phyloP scores from a whole-genome alignment of 1,140 invertebrate genomes.

The Colletes gigas region DNA sequence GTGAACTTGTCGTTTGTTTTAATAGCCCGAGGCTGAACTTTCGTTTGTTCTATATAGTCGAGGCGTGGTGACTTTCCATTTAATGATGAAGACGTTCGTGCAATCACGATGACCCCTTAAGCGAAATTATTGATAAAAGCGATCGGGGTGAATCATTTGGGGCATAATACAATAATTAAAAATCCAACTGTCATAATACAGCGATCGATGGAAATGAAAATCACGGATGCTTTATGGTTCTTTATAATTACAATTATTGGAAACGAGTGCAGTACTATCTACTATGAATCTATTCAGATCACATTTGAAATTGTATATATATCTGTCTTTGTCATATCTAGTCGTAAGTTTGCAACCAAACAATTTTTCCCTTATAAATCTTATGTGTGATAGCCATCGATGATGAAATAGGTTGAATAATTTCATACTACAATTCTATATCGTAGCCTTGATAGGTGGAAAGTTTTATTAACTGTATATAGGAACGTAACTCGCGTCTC shows the following conservation, averaged over 20 bases:
- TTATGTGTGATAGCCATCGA: neutral
- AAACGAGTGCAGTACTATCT: too few species aligned
- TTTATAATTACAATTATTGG: too few species aligned
- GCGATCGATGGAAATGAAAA: too few species aligned
- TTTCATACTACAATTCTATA: neutral
- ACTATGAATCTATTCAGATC: too few species aligned
- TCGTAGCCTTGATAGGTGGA: slow-evolving; percentile 7
- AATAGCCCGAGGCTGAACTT: slow-evolving; percentile 30
- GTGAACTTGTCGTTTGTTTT: neutral
- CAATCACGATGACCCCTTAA: neutral
- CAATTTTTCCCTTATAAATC: too few species aligned
- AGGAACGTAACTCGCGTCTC: neutral
- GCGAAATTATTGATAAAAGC: neutral
- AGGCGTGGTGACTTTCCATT: slow-evolving; percentile 43
- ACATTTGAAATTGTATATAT: too few species aligned
- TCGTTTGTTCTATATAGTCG: slow-evolving; percentile 36
- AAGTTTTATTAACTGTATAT: neutral
- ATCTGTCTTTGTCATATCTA: too few species aligned
- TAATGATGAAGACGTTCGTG: slow-evolving; percentile 21
- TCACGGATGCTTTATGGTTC: too few species aligned
- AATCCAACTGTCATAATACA: too few species aligned
- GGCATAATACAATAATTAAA: neutral
- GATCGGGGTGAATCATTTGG: neutral
- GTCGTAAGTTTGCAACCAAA: too few species aligned
- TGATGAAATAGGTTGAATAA: slow-evolving; percentile 12